These are phyloP conservation scores for Euplagia quadripunctaria DNA, from an alignment of 2,888 invertebrate species.

Conservation along the genomic window DNA sequence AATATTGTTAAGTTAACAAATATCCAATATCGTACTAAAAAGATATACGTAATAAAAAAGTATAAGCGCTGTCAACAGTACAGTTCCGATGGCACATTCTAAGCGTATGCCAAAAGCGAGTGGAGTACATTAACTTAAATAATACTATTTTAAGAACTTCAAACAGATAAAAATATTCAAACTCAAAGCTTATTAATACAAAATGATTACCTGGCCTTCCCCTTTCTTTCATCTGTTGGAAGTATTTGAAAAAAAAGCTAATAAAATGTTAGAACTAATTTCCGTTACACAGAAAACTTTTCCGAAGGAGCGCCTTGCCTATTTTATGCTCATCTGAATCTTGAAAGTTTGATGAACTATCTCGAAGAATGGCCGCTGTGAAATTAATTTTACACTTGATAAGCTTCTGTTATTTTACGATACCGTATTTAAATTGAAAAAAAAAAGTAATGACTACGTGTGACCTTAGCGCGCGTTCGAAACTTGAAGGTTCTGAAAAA, in stretches of 20 bases:
- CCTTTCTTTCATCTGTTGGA: constrained; percentile 26
- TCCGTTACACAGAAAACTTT: constrained; percentile 54
- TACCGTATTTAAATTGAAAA: constrained; percentile 35
- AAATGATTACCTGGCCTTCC: constrained; percentile 24
- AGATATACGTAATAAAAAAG: too few relatives aligned
- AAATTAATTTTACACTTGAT: constrained; percentile 78
- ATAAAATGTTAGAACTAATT: constrained; percentile 52
- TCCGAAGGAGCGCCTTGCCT: constrained; percentile 51
- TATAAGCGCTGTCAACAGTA: too few relatives aligned
- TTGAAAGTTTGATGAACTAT: constrained; percentile 74
- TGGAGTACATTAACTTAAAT: too few relatives aligned
- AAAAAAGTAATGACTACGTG: background rate
- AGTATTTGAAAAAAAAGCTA: constrained; percentile 41
- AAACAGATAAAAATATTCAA: background rate
- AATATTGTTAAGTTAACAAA: too few relatives aligned
- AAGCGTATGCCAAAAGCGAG: too few relatives aligned
- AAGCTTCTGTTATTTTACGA: constrained; percentile 60
- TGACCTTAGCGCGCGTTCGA: background rate
- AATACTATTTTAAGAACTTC: background rate
- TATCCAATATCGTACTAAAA: too few relatives aligned
- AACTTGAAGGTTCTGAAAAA: background rate
- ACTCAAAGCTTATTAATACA: background rate
- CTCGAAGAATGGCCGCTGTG: constrained; percentile 60
- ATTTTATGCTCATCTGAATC: constrained; percentile 73
- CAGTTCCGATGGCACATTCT: too few relatives aligned